Evolutionary conservation across 2,113 vertebrate genomes (phyloP).

Genomic region (Charina bottae): DNA sequence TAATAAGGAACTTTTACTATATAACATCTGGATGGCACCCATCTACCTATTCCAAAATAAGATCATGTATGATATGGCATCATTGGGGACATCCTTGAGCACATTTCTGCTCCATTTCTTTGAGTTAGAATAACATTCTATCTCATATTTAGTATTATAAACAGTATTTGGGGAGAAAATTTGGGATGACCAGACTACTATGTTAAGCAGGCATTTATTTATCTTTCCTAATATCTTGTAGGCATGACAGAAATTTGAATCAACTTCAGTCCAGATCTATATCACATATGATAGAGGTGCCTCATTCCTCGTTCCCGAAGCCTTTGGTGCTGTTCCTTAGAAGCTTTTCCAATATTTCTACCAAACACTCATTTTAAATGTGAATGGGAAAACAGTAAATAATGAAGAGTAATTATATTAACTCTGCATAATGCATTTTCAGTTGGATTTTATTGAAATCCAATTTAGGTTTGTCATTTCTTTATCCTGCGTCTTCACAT

Average conservation of each 20-base stretch:
- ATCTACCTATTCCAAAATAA: neutral
- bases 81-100: neutral
- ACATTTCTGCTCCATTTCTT: neutral
- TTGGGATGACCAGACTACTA: neutral
- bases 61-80: neutral
- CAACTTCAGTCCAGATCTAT: neutral
- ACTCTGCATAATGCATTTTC: neutral
- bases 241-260: neutral
- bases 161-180: neutral
- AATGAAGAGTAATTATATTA: neutral
- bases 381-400: neutral
- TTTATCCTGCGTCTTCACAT: neutral
- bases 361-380: neutral
- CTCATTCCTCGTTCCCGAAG: neutral
- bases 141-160: conserved; percentile 3
- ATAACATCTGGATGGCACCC: neutral
- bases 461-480: neutral
- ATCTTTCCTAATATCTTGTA: neutral
- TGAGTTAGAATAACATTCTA: neutral
- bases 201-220: neutral
- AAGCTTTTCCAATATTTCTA: neutral
- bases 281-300: neutral
- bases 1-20: neutral
- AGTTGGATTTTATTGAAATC: neutral
- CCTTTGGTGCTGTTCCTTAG: neutral